Conservation (phyloP, 1,140 invertebrate species). For the Calliphora vicina region DNA sequence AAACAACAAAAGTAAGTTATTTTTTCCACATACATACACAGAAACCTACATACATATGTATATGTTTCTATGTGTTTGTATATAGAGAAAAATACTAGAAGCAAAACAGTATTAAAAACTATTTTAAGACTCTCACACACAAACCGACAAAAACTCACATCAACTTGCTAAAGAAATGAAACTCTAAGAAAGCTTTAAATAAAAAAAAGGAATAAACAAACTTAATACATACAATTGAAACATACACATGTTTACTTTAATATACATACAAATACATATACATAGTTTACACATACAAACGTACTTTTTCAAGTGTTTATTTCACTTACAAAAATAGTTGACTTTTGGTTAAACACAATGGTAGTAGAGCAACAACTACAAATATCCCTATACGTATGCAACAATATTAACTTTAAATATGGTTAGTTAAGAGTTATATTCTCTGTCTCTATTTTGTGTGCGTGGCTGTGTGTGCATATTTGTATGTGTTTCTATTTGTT, state of each 20-base stretch:
- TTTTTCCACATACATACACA: constrained; percentile 58
- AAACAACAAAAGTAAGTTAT: constrained; percentile 45
- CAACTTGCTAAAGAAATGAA: not conserved
- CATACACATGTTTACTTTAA: not conserved
- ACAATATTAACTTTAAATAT: constrained; percentile 2
- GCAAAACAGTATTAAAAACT: constrained; percentile 47
- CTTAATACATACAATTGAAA: not conserved
- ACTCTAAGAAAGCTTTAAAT: not conserved
- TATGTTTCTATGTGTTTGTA: too few relatives aligned
- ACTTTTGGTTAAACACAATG: not conserved
- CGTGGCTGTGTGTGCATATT: not conserved
- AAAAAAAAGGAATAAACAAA: not conserved
- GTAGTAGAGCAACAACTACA: not conserved
- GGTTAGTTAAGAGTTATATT: not conserved
- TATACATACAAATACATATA: not conserved
- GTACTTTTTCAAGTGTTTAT: not conserved
- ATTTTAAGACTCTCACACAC: constrained; percentile 41
- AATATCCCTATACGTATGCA: too few relatives aligned
- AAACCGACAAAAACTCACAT: not conserved
- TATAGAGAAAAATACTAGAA: too few relatives aligned
- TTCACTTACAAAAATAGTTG: not conserved
- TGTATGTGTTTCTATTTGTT: not conserved
- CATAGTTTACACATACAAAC: too few relatives aligned
- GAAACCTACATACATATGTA: too few relatives aligned
- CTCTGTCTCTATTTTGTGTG: too few relatives aligned